These are phyloP conservation scores for Garrulus glandarius DNA, from an alignment of 2,797 vertebrate genomes.

Conservation along the genomic window DNA sequence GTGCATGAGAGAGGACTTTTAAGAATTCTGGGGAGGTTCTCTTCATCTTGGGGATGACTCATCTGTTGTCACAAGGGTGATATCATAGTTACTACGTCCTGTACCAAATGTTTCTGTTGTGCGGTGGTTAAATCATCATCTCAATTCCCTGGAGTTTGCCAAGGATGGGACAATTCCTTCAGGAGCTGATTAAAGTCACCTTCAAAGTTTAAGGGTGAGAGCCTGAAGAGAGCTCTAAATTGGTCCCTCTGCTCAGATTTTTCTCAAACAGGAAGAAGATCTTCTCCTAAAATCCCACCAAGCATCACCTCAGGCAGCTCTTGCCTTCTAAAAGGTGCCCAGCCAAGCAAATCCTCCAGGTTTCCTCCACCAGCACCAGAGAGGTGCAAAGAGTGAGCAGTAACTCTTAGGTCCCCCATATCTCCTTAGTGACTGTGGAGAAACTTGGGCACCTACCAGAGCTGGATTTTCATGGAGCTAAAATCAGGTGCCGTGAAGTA, in stretches of 20 bases:
- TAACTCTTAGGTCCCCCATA: neutral
- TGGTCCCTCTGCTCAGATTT: neutral
- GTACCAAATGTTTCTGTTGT: neutral
- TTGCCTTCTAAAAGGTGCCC: neutral
- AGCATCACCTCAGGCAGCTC: neutral
- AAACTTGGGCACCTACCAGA: neutral
- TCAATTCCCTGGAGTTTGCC: neutral
- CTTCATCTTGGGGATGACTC: neutral
- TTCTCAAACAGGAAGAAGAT: neutral
- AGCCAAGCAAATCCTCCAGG: neutral
- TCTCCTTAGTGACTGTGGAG: rapidly evolving
- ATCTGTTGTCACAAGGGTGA: neutral
- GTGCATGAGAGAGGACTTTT: neutral
- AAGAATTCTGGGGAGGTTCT: neutral
- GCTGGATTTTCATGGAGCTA: neutral
- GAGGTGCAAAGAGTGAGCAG: neutral
- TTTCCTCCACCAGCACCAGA: neutral
- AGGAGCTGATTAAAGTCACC: neutral
- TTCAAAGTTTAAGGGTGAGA: neutral
- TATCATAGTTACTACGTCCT: neutral
- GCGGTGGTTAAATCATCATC: neutral
- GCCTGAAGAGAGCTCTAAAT: neutral
- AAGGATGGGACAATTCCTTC: neutral
- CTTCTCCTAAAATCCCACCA: neutral
- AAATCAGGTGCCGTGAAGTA: neutral